Conservation (phyloP, 2,797 vertebrate genomes). For the Darevskia nairensis region DNA sequence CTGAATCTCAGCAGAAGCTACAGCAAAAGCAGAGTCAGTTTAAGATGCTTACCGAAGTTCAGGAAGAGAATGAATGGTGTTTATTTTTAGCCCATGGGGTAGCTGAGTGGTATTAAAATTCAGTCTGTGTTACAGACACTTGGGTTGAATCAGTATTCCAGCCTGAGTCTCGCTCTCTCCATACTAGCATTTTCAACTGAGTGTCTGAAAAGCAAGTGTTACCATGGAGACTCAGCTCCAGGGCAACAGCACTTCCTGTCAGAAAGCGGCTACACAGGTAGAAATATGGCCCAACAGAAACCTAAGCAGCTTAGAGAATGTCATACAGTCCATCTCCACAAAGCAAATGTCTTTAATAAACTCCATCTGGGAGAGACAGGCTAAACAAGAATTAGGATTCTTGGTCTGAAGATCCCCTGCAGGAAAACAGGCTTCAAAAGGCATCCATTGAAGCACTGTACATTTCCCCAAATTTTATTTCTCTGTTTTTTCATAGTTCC, state of each 20-base stretch:
- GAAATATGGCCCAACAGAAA: conserved; percentile 65
- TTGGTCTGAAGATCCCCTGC: not conserved
- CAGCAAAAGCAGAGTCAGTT: conserved; percentile 56
- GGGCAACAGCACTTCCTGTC: conserved; percentile 75
- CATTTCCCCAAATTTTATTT: not conserved
- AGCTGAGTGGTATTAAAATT: conserved; percentile 76
- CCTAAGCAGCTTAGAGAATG: conserved; percentile 18
- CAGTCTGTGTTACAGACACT: conserved; percentile 77
- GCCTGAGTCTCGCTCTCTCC: conserved; percentile 67
- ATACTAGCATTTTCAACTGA: conserved; percentile 77
- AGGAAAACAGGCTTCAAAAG: fast-evolving
- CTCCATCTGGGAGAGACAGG: fast-evolving
- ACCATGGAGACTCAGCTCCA: conserved; percentile 81
- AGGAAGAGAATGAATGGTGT: conserved; percentile 57
- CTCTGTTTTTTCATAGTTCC: not conserved
- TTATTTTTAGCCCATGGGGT: conserved; percentile 79
- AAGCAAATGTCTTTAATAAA: conserved; percentile 26
- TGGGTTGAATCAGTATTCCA: conserved; percentile 82
- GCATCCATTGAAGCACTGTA: not conserved
- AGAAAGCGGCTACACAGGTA: conserved; percentile 73
- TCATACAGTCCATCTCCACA: conserved; percentile 37
- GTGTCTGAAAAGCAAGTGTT: conserved; percentile 82
- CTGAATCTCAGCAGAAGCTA: conserved; percentile 35
- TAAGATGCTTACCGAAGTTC: conserved; percentile 70
- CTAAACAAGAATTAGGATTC: not conserved